Percentiles rank a stretch among this genome's conserved stretches.
These are phyloP conservation scores for Embiotoca jacksoni DNA, from an alignment of 2,113 vertebrate species.

Conservation along the genomic window DNA sequence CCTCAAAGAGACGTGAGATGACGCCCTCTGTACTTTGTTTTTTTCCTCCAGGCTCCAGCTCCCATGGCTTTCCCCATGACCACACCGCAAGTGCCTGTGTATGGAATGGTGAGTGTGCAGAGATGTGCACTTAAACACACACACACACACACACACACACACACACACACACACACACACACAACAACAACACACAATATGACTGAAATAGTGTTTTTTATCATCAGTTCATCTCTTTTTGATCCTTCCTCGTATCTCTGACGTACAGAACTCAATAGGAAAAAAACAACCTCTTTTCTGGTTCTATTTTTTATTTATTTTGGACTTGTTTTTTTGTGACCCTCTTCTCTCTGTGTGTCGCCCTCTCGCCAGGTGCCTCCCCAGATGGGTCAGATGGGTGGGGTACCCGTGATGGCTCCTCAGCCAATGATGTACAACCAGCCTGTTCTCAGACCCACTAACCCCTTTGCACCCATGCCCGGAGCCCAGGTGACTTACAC, in stretches of 20 bases:
- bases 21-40: constrained; percentile 2
- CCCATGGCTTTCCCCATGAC: constrained; percentile 89
- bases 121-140: too few species aligned
- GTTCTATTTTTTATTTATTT: too few species aligned
- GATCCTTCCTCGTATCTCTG: too few species aligned
- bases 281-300: too few species aligned
- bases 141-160: too few species aligned
- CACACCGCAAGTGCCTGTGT: constrained; percentile 94
- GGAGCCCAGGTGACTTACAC: constrained; percentile 87
- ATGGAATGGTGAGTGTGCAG: constrained; percentile 90
- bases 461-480: constrained; percentile 88
- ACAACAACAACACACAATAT: too few species aligned
- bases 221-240: too few species aligned
- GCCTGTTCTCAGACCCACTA: constrained; percentile 88
- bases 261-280: too few species aligned
- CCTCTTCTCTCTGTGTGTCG: background rate
- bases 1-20: background rate
- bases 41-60: constrained; percentile 84
- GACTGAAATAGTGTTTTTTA: too few species aligned
- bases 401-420: constrained; percentile 87
- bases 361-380: constrained; percentile 85
- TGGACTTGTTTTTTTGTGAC: background rate
- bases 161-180: too few species aligned
- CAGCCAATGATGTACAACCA: constrained; percentile 91
- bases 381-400: constrained; percentile 87